Conservation (phyloP, 2,113 vertebrate genomes). For the Scatophagus argus region DNA sequence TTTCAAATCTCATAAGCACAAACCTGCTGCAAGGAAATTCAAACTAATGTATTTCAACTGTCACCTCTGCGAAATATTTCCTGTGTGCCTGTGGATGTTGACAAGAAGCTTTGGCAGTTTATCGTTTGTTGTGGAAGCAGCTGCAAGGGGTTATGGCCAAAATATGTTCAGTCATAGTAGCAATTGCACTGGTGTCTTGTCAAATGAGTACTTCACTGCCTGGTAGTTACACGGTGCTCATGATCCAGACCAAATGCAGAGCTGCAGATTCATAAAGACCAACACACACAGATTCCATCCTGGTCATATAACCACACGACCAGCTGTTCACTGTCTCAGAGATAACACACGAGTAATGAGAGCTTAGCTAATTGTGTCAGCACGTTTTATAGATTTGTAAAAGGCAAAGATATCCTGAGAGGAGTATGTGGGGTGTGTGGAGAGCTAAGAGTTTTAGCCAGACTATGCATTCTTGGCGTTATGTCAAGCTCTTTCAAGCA, state of each 20-base stretch:
- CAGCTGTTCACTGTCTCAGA: conserved; percentile 34
- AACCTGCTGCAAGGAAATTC: conserved; percentile 24
- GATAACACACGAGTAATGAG: conserved; percentile 25
- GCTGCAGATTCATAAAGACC: conserved; percentile 13
- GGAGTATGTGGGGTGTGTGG: conserved; percentile 14
- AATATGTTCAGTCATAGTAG: conserved; percentile 31
- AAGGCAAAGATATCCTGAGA: conserved; percentile 15
- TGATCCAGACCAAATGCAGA: conserved; percentile 8
- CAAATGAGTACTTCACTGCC: conserved; percentile 13
- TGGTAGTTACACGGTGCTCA: neutral
- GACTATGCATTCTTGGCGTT: conserved; percentile 40
- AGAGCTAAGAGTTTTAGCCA: conserved; percentile 24
- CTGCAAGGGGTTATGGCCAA: conserved; percentile 41
- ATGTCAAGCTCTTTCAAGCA: conserved; percentile 37
- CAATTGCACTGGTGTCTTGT: conserved; percentile 8
- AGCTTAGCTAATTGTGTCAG: conserved; percentile 29
- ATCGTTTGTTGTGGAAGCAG: conserved; percentile 50
- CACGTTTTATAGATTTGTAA: conserved; percentile 52
- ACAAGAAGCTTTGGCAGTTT: conserved; percentile 20
- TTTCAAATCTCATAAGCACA: neutral
- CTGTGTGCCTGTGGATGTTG: conserved; percentile 14
- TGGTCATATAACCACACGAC: conserved; percentile 26
- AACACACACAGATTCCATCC: conserved; percentile 23
- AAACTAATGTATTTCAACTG: conserved; percentile 39
- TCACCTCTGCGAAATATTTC: conserved; percentile 9